Evolutionary conservation across 2,888 invertebrate genomes (phyloP).

Genomic region (Endotricha flammealis): DNA sequence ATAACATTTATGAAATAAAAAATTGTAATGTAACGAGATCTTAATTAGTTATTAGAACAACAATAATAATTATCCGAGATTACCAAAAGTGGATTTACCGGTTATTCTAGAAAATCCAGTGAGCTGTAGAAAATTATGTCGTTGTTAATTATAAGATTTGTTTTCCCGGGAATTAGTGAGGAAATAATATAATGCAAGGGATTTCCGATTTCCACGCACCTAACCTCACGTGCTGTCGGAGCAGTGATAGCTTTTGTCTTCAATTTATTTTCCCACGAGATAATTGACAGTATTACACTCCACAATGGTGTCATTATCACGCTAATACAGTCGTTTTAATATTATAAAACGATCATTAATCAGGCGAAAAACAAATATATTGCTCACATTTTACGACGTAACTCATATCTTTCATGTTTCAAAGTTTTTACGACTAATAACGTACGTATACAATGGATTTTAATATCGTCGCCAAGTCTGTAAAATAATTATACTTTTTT

Average conservation of each 20-base stretch:
- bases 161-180: constrained; percentile 56
- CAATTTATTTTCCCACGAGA: constrained; percentile 53
- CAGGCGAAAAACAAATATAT: too few species aligned
- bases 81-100: constrained; percentile 56
- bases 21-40: constrained; percentile 12
- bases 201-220: constrained; percentile 68
- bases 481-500: too few species aligned
- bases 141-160: constrained; percentile 51
- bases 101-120: constrained; percentile 57
- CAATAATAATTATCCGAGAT: constrained; percentile 37
- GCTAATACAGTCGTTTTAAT: constrained; percentile 6
- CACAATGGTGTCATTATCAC: constrained; percentile 20
- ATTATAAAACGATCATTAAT: too few species aligned
- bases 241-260: constrained; percentile 48
- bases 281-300: constrained; percentile 44
- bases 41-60: constrained; percentile 16
- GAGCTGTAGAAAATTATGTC: constrained; percentile 44
- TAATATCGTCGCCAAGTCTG: too few species aligned
- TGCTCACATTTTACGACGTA: too few species aligned
- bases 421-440: too few species aligned
- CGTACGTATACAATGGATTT: too few species aligned
- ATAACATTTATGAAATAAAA: constrained; percentile 10
- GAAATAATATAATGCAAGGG: constrained; percentile 58
- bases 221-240: constrained; percentile 30
- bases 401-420: too few species aligned